A percentile compares a stretch with the other conserved stretches of the same genome.
Conservation (phyloP, 2,888 invertebrate species). For the Bombylius major region DNA sequence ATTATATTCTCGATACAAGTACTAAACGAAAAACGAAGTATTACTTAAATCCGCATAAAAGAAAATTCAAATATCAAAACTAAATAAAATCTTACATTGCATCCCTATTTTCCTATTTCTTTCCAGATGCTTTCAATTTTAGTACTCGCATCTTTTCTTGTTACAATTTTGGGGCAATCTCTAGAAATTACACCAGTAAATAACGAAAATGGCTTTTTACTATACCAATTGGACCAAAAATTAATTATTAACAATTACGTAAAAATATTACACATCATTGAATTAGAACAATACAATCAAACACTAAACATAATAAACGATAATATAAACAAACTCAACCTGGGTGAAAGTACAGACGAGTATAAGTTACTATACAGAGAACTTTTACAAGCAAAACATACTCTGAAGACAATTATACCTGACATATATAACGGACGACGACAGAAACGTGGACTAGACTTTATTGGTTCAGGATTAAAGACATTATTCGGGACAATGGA, state of each 20-base stretch:
- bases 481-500: neutral
- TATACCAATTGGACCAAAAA: neutral
- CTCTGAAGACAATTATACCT: neutral
- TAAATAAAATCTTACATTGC: neutral
- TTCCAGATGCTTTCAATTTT: neutral
- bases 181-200: neutral
- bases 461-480: neutral
- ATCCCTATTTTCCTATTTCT: neutral
- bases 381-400: neutral
- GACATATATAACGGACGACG: neutral
- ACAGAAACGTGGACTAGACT: neutral
- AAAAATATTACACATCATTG: neutral
- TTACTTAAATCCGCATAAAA: neutral
- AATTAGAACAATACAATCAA: neutral
- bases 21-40: neutral
- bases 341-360: neutral
- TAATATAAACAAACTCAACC: neutral
- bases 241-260: neutral
- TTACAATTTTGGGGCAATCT: neutral
- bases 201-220: neutral
- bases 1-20: neutral
- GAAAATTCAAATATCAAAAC: neutral
- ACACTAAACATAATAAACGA: neutral
- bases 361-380: neutral
- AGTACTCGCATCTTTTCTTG: neutral